Conservation (phyloP, 2,797 vertebrate genomes). For the Melanotaenia boesemani region DNA sequence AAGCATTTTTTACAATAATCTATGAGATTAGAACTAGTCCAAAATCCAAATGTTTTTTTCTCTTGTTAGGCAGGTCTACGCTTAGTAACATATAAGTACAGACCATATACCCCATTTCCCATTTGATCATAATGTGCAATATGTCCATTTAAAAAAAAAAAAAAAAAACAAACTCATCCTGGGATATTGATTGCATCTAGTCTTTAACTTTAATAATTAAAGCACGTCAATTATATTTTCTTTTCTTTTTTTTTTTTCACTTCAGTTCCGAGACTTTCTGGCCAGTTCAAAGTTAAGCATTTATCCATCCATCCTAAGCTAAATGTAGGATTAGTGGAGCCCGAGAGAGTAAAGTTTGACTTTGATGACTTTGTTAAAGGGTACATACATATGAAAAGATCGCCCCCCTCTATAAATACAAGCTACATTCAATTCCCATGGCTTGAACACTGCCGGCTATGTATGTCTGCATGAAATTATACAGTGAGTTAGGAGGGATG, state of each 20-base stretch:
- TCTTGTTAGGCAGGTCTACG: too few relatives aligned
- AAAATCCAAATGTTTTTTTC: too few relatives aligned
- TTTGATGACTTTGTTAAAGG: slow-evolving; percentile 81
- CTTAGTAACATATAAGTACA: too few relatives aligned
- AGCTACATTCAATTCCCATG: slow-evolving; percentile 72
- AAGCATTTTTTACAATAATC: too few relatives aligned
- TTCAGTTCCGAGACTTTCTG: slow-evolving; percentile 53
- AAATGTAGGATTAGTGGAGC: slow-evolving; percentile 70
- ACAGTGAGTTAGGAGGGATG: slow-evolving; percentile 37
- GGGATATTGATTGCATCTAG: slow-evolving; percentile 17
- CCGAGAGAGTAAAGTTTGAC: slow-evolving; percentile 69
- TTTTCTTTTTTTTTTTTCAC: slow-evolving; percentile 43
- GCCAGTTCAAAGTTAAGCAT: slow-evolving; percentile 65
- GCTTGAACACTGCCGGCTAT: slow-evolving; percentile 67
- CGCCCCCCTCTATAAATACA: slow-evolving; percentile 77
- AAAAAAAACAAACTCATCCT: neutral
- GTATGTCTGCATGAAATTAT: slow-evolving; percentile 76
- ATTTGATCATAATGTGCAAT: too few relatives aligned
- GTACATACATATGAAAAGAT: slow-evolving; percentile 80
- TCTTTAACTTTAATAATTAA: slow-evolving; percentile 42
- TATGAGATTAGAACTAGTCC: too few relatives aligned
- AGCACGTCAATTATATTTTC: slow-evolving; percentile 34
- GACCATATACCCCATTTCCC: too few relatives aligned
- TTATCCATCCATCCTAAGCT: slow-evolving; percentile 49
- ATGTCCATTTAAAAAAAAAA: too few relatives aligned